Evolutionary conservation across 2,797 vertebrate genomes (phyloP).

Genomic region (Peromyscus nudipes): DNA sequence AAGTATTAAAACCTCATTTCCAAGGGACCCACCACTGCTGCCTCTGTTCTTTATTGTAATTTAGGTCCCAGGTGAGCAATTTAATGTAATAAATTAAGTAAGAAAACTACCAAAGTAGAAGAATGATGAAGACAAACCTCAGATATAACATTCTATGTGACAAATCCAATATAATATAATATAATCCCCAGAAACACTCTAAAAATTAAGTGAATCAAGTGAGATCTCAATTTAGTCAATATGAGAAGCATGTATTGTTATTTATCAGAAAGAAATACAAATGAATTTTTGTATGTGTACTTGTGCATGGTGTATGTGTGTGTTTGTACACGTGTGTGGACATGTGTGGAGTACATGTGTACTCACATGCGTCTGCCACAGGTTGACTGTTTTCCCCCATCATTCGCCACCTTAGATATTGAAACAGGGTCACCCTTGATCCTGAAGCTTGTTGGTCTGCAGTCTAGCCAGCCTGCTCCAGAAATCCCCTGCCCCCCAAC

Average conservation of each 20-base stretch:
- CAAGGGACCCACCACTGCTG: neutral
- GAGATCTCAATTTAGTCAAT: conserved; percentile 6
- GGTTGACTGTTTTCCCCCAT: neutral
- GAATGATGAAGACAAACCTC: neutral
- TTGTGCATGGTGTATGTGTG: too few species aligned
- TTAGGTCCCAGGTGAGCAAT: neutral
- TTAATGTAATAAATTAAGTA: neutral
- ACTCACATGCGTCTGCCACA: neutral
- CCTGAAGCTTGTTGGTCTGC: neutral
- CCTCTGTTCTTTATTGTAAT: neutral
- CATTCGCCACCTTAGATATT: neutral
- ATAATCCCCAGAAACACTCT: conserved; percentile 28
- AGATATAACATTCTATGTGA: neutral
- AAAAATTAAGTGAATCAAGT: conserved; percentile 46
- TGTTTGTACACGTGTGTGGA: neutral
- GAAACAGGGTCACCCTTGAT: neutral
- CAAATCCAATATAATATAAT: conserved; percentile 48
- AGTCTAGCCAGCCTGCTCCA: neutral
- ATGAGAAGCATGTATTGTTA: conserved; percentile 22
- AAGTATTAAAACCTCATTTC: neutral
- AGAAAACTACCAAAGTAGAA: neutral
- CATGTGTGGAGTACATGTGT: too few species aligned
- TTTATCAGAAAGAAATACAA: conserved; percentile 40
- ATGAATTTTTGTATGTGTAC: neutral
- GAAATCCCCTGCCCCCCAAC: neutral